phyloP scores from a whole-genome alignment of 2,113 vertebrate genomes.

The Ariopsis seemanni region DNA sequence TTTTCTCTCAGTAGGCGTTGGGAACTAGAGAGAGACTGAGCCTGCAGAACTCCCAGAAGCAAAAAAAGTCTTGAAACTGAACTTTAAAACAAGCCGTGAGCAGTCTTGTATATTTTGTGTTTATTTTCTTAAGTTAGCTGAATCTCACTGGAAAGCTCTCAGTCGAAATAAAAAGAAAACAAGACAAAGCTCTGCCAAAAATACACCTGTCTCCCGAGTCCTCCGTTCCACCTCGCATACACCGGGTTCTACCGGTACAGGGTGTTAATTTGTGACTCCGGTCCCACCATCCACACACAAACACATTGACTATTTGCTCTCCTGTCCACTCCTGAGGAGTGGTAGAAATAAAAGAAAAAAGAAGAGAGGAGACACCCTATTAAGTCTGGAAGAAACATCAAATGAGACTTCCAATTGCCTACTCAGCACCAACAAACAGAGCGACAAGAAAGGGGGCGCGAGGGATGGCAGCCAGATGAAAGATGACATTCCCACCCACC shows the following conservation, averaged over 20 bases:
- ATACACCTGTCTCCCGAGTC: neutral
- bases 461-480: constrained; percentile 17
- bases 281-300: neutral
- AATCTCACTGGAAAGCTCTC: neutral
- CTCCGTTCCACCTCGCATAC: neutral
- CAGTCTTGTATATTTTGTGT: neutral
- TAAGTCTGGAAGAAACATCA: constrained; percentile 35
- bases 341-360: neutral
- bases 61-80: neutral
- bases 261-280: neutral
- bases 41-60: neutral
- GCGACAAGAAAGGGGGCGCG: neutral
- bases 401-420: constrained; percentile 28
- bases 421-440: constrained; percentile 18
- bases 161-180: neutral
- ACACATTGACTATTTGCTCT: neutral
- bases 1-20: constrained; percentile 1
- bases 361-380: constrained; percentile 1
- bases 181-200: constrained; percentile 11
- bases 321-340: neutral
- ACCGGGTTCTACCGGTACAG: neutral
- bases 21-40: neutral
- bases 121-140: neutral
- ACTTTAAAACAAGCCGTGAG: constrained; percentile 7
- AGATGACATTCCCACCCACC: constrained; percentile 53